Evolutionary conservation across 2,113 vertebrate genomes (phyloP).

Genomic region (Ivindomyrus marchei): DNA sequence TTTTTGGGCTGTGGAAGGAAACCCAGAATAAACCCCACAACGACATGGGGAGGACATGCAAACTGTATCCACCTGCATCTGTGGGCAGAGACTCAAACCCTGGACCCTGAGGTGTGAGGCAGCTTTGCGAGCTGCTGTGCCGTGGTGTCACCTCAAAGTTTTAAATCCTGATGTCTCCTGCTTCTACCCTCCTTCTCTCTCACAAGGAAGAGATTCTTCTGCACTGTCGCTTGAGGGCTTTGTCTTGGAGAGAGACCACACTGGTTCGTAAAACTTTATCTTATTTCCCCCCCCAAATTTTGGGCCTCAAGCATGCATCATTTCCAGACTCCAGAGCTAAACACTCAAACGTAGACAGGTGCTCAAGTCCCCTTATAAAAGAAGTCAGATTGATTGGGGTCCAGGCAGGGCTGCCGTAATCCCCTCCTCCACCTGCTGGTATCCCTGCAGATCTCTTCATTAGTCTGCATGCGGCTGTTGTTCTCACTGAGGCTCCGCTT

Average conservation of each 20-base stretch:
- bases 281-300: background rate
- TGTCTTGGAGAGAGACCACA: background rate
- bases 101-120: background rate
- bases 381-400: background rate
- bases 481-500: background rate
- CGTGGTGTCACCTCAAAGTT: background rate
- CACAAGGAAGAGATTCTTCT: background rate
- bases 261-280: background rate
- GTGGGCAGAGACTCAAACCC: background rate
- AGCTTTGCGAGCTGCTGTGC: background rate
- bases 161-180: background rate
- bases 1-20: background rate
- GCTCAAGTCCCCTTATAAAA: background rate
- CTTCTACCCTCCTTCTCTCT: background rate
- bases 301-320: background rate
- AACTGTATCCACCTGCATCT: background rate
- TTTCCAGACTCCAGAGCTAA: background rate
- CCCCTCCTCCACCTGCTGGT: background rate
- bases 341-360: background rate
- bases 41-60: background rate
- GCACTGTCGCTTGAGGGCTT: background rate
- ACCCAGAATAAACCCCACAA: background rate
- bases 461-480: background rate
- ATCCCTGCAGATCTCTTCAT: background rate
- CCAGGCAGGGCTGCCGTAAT: background rate